A percentile compares a stretch with the other conserved stretches of the same genome.
phyloP scores from a whole-genome alignment of 2,113 vertebrate genomes.

The Aptenodytes patagonicus region DNA sequence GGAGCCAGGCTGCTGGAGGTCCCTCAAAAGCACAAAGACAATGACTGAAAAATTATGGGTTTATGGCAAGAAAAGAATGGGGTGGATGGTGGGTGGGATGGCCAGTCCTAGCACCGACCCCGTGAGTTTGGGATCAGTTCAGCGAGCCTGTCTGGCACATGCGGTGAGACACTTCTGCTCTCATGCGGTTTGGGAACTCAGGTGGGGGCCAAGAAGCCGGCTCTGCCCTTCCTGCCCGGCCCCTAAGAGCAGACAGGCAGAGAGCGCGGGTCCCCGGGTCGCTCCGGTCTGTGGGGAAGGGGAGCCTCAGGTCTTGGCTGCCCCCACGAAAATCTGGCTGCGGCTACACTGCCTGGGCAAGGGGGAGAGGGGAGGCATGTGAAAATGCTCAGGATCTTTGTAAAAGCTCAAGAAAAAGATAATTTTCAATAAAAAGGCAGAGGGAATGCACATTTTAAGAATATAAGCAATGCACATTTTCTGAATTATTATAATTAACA shows the following conservation, averaged over 20 bases:
- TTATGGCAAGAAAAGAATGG: not conserved
- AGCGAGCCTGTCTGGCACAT: not conserved
- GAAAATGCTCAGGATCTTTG: not conserved
- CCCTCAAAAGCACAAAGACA: not conserved
- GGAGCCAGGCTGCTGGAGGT: not conserved
- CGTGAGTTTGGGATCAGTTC: not conserved
- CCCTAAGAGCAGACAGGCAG: not conserved
- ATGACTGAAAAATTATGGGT: not conserved
- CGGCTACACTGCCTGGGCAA: not conserved
- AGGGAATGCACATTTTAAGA: not conserved
- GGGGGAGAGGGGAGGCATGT: not conserved
- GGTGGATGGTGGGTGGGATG: not conserved
- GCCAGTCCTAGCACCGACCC: fast-evolving
- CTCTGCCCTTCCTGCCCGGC: not conserved
- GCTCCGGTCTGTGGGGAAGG: fast-evolving
- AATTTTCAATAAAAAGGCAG: not conserved
- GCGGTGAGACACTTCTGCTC: not conserved
- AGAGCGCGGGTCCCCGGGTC: fast-evolving
- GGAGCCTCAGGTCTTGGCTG: not conserved
- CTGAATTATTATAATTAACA: not conserved
- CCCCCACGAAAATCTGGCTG: fast-evolving
- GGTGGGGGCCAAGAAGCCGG: not conserved
- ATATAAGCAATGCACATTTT: not conserved
- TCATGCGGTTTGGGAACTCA: fast-evolving
- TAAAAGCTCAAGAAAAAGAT: not conserved